These are phyloP conservation scores for Chiloscyllium plagiosum DNA, from an alignment of 2,113 vertebrate genomes.

Conservation along the genomic window DNA sequence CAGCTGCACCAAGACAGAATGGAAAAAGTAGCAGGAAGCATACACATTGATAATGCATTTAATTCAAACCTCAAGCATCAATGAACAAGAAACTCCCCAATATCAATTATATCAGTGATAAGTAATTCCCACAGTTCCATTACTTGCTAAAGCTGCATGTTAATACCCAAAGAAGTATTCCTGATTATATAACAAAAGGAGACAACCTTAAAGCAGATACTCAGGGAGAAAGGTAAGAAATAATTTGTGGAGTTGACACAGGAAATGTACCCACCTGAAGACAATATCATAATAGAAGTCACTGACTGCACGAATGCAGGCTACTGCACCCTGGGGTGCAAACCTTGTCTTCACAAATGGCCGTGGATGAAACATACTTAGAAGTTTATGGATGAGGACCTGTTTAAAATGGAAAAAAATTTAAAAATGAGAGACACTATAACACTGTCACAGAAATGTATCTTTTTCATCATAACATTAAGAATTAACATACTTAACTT, in stretches of 20 bases:
- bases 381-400: slow-evolving; percentile 79
- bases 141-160: neutral
- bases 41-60: neutral
- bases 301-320: slow-evolving; percentile 77
- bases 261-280: slow-evolving; percentile 65
- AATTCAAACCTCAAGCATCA: neutral
- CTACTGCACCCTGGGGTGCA: slow-evolving; percentile 82
- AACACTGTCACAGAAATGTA: neutral
- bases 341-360: slow-evolving; percentile 90
- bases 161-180: neutral
- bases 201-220: neutral
- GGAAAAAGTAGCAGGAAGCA: neutral
- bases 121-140: neutral
- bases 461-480: neutral
- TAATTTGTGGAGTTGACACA: neutral
- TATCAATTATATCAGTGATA: neutral
- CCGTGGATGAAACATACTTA: slow-evolving; percentile 89
- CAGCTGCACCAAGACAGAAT: neutral
- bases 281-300: slow-evolving; percentile 83
- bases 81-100: neutral
- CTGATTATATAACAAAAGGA: neutral
- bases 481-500: neutral
- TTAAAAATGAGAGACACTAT: neutral
- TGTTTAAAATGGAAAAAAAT: slow-evolving; percentile 43
- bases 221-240: neutral